A percentile compares a stretch with the other conserved stretches of the same genome.
Conservation (phyloP, 2,113 vertebrate genomes). For the Petroica traversi region DNA sequence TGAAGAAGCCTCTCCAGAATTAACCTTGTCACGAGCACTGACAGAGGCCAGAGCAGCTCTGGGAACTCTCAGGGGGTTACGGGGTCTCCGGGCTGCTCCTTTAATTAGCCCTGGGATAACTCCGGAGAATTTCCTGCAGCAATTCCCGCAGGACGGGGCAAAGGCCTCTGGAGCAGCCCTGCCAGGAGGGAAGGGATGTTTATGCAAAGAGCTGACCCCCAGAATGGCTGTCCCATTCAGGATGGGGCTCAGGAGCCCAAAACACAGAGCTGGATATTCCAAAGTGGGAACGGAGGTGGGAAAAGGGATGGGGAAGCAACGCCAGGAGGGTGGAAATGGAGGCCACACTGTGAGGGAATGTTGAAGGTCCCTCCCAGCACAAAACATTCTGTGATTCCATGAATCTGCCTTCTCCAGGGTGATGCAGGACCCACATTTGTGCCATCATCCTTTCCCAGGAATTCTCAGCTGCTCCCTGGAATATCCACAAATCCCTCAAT, state of each 20-base stretch:
- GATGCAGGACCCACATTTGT: fast-evolving
- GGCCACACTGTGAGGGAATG: fast-evolving
- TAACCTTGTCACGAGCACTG: conserved; percentile 22
- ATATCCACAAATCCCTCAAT: neutral
- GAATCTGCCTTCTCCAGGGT: fast-evolving
- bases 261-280: neutral
- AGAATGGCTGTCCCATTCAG: neutral
- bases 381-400: fast-evolving
- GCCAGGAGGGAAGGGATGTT: neutral
- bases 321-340: fast-evolving
- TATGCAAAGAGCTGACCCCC: neutral
- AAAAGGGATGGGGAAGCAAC: too few species aligned
- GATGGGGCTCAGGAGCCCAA: neutral
- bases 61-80: neutral
- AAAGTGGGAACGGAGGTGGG: neutral
- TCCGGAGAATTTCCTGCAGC: conserved; percentile 33
- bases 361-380: neutral
- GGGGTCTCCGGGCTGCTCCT: neutral
- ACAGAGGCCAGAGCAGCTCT: conserved; percentile 60
- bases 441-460: fast-evolving
- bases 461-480: neutral
- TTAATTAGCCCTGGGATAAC: conserved; percentile 45
- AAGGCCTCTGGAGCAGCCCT: neutral
- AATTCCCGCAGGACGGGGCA: neutral
- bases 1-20: neutral